These are phyloP conservation scores for Oreochromis grahami DNA, from an alignment of 2,797 vertebrate species.

Conservation along the genomic window DNA sequence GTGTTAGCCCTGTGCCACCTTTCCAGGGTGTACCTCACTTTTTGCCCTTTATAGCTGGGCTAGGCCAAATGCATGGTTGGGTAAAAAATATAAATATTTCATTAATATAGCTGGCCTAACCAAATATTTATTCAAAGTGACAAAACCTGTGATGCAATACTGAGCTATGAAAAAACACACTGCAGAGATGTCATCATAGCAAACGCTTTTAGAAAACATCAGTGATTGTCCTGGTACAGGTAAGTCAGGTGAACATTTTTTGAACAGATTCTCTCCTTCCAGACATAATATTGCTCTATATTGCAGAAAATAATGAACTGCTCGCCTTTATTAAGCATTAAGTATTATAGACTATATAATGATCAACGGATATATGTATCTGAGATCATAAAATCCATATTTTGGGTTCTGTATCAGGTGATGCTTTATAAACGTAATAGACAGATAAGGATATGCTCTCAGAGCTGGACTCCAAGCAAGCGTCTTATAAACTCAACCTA, in stretches of 20 bases:
- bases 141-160: neutral
- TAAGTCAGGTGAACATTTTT: neutral
- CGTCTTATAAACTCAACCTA: neutral
- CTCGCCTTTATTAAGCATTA: neutral
- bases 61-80: accelerated
- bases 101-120: neutral
- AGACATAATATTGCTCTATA: neutral
- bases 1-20: neutral
- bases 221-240: neutral
- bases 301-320: neutral
- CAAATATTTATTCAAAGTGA: neutral
- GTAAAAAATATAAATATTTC: neutral
- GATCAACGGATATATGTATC: neutral
- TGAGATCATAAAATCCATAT: neutral
- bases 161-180: neutral
- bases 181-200: neutral
- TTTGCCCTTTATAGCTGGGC: neutral
- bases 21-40: neutral
- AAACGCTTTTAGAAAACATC: neutral
- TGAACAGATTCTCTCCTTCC: neutral
- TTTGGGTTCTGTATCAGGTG: neutral
- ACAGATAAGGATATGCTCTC: neutral
- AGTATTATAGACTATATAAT: neutral
- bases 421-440: neutral
- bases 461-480: neutral